These are phyloP conservation scores for Nautilus pompilius DNA, from an alignment of 1,140 invertebrate genomes.

Conservation along the genomic window DNA sequence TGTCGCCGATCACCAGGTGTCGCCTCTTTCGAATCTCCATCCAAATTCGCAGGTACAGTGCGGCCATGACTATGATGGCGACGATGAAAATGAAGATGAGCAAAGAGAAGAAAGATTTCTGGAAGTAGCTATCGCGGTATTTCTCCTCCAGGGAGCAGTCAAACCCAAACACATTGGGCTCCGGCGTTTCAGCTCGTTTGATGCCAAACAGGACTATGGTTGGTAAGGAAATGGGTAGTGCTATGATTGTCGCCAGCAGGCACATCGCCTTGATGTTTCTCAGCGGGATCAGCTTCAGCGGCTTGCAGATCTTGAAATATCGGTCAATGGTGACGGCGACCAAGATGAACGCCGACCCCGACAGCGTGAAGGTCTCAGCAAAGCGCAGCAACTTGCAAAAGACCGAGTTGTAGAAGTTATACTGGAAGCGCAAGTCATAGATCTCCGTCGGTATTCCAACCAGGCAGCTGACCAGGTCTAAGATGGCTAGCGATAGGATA, in stretches of 20 bases:
- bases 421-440: not conserved
- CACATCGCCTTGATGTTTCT: conserved; percentile 1
- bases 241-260: not conserved
- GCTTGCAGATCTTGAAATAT: conserved; percentile 3
- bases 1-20: conserved; percentile 1
- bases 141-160: not conserved
- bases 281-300: not conserved
- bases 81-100: conserved; percentile 23
- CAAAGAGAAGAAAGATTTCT: not conserved
- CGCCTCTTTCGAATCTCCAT: conserved; percentile 25
- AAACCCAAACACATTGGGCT: not conserved
- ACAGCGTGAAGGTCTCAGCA: not conserved
- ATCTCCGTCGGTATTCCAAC: conserved; percentile 1
- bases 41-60: conserved; percentile 31
- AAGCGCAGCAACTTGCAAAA: not conserved
- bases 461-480: not conserved
- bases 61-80: conserved; percentile 25
- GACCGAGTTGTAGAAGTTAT: not conserved
- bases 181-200: not conserved
- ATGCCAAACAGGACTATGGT: not conserved
- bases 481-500: not conserved
- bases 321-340: conserved; percentile 4
- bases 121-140: not conserved
- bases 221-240: not conserved
- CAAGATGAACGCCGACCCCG: not conserved